A percentile compares a stretch with the other conserved stretches of the same genome.
Conservation (phyloP, 1,140 invertebrate genomes). For the Andrena cerasifolii region DNA sequence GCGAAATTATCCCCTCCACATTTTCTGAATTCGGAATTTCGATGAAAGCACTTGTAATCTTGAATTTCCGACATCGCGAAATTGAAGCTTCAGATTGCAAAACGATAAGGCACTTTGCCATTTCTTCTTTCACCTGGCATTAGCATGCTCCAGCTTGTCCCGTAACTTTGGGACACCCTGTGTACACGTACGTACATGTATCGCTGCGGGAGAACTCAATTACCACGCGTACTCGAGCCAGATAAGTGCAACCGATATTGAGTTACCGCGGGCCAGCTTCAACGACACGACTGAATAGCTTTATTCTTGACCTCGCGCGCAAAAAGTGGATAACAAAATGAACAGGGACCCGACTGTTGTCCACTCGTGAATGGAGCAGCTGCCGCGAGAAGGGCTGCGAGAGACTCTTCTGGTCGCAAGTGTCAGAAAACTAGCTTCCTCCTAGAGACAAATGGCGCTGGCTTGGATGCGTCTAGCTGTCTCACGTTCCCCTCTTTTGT, state of each 20-base stretch:
- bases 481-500: background rate
- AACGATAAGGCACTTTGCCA: too few relatives aligned
- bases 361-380: slow-evolving; percentile 34
- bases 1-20: too few relatives aligned
- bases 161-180: too few relatives aligned
- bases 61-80: too few relatives aligned
- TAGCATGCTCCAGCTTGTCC: too few relatives aligned
- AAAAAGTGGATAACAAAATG: slow-evolving; percentile 14
- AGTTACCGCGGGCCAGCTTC: slow-evolving; percentile 31
- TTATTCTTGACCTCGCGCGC: slow-evolving; percentile 10
- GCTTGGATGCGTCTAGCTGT: background rate
- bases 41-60: too few relatives aligned
- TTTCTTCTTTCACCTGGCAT: too few relatives aligned
- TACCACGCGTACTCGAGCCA: slow-evolving; percentile 42
- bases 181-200: too few relatives aligned
- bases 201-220: slow-evolving; percentile 39
- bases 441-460: background rate
- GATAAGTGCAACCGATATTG: slow-evolving; percentile 46
- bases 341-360: slow-evolving; percentile 14
- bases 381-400: slow-evolving; percentile 1
- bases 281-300: background rate
- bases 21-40: too few relatives aligned
- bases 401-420: slow-evolving; percentile 16
- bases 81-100: too few relatives aligned
- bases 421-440: slow-evolving; percentile 8